A percentile compares a stretch with the other conserved stretches of the same genome.
These are phyloP conservation scores for Synergus gifuensis DNA, from an alignment of 2,888 invertebrate species.

Conservation along the genomic window DNA sequence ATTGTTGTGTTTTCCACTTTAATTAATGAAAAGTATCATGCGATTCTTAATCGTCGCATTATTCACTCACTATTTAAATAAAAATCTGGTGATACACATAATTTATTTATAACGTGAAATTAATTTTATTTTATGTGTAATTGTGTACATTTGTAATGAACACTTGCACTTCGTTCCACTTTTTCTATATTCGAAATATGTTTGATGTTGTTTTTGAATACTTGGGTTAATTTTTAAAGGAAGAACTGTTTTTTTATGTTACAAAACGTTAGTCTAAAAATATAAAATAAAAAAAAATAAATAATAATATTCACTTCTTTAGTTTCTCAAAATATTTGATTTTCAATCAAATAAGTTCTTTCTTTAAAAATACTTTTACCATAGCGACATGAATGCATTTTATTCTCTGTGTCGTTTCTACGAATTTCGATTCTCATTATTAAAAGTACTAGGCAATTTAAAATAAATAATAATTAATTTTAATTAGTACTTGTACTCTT, in stretches of 20 bases:
- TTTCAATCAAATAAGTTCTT: background rate
- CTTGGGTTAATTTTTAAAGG: slow-evolving; percentile 14
- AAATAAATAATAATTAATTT: background rate
- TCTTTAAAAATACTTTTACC: slow-evolving; percentile 11
- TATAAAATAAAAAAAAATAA: background rate
- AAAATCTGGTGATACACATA: slow-evolving; percentile 18
- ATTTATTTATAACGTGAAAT: slow-evolving; percentile 5
- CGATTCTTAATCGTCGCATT: slow-evolving; percentile 18
- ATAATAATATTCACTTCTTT: background rate
- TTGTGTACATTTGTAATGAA: slow-evolving; percentile 15
- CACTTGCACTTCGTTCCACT: slow-evolving; percentile 11
- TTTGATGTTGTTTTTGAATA: background rate
- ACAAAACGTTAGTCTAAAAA: background rate
- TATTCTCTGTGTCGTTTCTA: slow-evolving; percentile 9
- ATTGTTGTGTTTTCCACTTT: slow-evolving; percentile 31
- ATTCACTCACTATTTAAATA: background rate
- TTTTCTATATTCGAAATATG: background rate
- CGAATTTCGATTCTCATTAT: background rate
- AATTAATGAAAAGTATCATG: slow-evolving; percentile 12
- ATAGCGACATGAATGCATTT: background rate
- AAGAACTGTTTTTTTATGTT: background rate
- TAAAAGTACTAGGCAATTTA: background rate
- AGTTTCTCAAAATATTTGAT: background rate
- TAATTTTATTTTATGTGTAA: background rate
- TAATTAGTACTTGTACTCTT: slow-evolving; percentile 10